These are phyloP conservation scores for Halcyon leucocephala DNA, from an alignment of 2,797 vertebrate species.

Conservation along the genomic window DNA sequence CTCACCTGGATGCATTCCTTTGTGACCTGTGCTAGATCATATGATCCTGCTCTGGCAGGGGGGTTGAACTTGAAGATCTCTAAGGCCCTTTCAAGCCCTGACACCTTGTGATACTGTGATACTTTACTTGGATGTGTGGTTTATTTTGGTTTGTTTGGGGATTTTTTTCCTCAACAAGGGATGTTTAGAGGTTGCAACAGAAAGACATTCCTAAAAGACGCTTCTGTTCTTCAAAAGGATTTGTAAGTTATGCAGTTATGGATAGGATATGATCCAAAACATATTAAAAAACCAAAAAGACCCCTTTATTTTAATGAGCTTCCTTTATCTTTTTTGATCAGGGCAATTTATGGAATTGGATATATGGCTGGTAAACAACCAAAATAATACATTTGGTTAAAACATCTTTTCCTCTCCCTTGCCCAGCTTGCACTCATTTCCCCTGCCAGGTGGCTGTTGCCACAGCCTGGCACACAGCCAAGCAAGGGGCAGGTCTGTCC, in stretches of 20 bases:
- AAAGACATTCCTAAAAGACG: not conserved
- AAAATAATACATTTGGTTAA: not conserved
- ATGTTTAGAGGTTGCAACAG: not conserved
- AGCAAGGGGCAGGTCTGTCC: not conserved
- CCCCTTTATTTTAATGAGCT: not conserved
- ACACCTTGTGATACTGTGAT: not conserved
- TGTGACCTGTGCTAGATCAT: too few relatives aligned
- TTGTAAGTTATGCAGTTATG: not conserved
- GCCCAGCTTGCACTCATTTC: accelerated
- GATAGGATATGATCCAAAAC: not conserved
- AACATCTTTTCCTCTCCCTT: not conserved
- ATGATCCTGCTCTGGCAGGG: too few relatives aligned
- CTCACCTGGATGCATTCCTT: not conserved
- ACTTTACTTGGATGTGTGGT: not conserved
- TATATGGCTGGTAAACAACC: not conserved
- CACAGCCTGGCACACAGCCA: not conserved
- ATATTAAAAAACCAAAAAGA: not conserved
- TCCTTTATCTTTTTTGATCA: not conserved
- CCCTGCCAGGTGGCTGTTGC: not conserved
- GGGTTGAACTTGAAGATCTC: too few relatives aligned
- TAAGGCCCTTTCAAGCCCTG: too few relatives aligned
- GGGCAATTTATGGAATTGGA: not conserved
- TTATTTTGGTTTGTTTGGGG: not conserved
- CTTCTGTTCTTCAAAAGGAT: not conserved
- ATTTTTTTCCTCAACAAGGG: not conserved